Percentiles rank a stretch among this genome's conserved stretches.
Conservation (phyloP, 2,797 vertebrate species). For the Rhadinocentrus ornatus region DNA sequence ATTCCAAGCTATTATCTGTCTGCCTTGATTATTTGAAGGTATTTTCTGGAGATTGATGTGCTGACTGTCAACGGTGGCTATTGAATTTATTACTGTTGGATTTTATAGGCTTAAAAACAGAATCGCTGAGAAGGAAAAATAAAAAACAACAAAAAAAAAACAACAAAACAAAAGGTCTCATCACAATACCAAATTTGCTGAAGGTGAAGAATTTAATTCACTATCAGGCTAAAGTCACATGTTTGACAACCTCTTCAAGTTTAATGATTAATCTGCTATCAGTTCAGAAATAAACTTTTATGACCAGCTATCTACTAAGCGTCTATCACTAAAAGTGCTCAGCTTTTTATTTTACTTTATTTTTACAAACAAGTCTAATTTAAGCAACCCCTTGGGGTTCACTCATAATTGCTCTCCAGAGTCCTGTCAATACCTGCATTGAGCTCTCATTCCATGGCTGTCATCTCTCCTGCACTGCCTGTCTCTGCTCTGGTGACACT, state of each 20-base stretch:
- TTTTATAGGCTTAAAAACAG: conserved; percentile 58
- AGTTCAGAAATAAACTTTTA: conserved; percentile 39
- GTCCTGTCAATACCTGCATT: conserved; percentile 56
- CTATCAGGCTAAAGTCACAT: conserved; percentile 40
- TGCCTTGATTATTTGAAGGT: conserved; percentile 73
- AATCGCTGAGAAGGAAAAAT: conserved; percentile 54
- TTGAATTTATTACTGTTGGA: conserved; percentile 62
- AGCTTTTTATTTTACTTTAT: conserved; percentile 18
- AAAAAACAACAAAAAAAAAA: conserved; percentile 18
- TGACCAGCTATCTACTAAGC: conserved; percentile 17
- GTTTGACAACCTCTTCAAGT: conserved; percentile 42
- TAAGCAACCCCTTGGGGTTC: conserved; percentile 44
- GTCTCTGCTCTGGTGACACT: conserved; percentile 65
- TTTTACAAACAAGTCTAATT: conserved; percentile 49
- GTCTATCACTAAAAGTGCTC: conserved; percentile 24
- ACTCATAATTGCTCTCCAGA: conserved; percentile 61
- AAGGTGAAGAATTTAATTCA: conserved; percentile 36
- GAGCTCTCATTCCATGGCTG: conserved; percentile 59
- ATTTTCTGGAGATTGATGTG: conserved; percentile 72
- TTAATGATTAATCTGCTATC: conserved; percentile 54
- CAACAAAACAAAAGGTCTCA: conserved; percentile 58
- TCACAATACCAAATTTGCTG: conserved; percentile 36
- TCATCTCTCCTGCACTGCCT: conserved; percentile 53
- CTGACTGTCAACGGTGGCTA: conserved; percentile 57
- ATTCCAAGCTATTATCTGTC: conserved; percentile 71